A percentile compares a stretch with the other conserved stretches of the same genome.
These are phyloP conservation scores for Pipistrellus pipistrellus DNA, from an alignment of 2,797 vertebrate genomes.

Conservation along the genomic window DNA sequence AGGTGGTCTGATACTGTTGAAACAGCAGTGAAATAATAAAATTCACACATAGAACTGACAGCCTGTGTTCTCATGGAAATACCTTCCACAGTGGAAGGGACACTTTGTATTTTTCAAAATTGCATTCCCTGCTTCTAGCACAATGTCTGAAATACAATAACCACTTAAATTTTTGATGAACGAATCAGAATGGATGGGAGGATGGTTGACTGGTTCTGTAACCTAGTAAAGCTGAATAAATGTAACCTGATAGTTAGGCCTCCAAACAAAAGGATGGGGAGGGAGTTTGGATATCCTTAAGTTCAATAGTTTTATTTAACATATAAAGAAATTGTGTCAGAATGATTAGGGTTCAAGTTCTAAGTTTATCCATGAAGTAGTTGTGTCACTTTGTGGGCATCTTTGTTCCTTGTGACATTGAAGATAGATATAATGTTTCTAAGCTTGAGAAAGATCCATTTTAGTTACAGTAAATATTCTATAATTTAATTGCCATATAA, in stretches of 20 bases:
- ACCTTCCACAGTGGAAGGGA: background rate
- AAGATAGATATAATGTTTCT: background rate
- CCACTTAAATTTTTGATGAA: background rate
- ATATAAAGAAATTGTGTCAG: background rate
- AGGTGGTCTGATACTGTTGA: background rate
- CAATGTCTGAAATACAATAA: background rate
- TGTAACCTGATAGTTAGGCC: background rate
- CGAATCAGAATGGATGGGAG: background rate
- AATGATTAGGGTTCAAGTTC: background rate
- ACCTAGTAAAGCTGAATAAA: background rate
- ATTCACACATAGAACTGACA: background rate
- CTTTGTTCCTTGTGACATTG: background rate
- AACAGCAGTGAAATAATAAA: background rate
- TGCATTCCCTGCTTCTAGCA: background rate
- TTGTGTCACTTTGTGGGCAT: background rate
- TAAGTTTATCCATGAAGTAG: background rate
- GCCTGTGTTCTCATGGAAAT: background rate
- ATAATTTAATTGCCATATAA: background rate
- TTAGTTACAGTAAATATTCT: background rate
- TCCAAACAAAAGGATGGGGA: background rate
- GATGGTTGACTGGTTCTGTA: background rate
- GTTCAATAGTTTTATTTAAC: background rate
- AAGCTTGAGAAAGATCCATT: background rate
- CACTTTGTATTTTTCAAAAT: background rate
- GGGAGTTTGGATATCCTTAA: background rate